Evolutionary conservation across 2,797 vertebrate species (phyloP).

Genomic region (Tenualosa thibaudeaui): DNA sequence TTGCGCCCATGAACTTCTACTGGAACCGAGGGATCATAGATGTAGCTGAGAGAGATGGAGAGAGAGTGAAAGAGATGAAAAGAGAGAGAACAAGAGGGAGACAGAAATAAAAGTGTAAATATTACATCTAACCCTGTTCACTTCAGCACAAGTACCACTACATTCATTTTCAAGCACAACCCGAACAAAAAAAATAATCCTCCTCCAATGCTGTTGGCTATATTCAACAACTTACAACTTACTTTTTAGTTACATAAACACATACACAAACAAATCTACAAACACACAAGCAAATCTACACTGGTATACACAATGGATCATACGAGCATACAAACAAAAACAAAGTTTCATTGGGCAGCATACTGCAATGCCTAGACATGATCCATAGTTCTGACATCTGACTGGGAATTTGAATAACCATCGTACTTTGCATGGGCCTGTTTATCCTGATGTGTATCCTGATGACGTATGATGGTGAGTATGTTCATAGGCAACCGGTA

Average conservation of each 20-base stretch:
- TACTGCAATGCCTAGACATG: background rate
- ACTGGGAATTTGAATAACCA: background rate
- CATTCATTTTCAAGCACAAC: background rate
- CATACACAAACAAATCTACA: background rate
- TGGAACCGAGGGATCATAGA: constrained; percentile 78
- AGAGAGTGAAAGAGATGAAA: background rate
- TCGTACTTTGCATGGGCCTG: background rate
- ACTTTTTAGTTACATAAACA: background rate
- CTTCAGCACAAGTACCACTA: background rate
- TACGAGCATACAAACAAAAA: background rate
- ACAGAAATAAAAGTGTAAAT: background rate
- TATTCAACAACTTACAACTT: no score
- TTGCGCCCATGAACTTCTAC: constrained; percentile 65
- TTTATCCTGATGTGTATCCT: background rate
- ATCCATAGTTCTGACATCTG: background rate
- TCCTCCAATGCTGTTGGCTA: background rate
- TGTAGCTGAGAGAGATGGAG: constrained; percentile 73
- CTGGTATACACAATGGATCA: background rate
- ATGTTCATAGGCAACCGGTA: background rate
- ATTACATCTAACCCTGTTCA: background rate
- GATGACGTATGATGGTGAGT: background rate
- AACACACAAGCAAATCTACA: background rate
- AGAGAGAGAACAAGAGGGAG: background rate
- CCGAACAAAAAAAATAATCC: background rate
- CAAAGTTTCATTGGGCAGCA: background rate